Evolutionary conservation across 2,113 vertebrate genomes (phyloP).

Genomic region (Oryzias melastigma): DNA sequence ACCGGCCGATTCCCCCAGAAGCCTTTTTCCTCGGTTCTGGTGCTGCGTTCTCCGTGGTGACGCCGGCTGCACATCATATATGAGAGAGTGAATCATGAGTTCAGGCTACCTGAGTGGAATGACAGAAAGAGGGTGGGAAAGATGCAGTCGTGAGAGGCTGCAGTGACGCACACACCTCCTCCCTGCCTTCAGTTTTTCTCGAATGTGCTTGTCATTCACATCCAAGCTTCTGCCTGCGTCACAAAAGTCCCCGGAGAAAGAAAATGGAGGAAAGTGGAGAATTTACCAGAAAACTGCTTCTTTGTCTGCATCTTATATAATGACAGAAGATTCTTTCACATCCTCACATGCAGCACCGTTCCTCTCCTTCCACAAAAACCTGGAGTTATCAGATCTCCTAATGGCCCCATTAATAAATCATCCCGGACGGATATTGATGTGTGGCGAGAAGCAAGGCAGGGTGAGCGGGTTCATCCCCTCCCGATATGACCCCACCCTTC

Average conservation of each 20-base stretch:
- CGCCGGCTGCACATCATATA: constrained; percentile 9
- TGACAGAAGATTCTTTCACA: not conserved
- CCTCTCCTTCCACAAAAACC: constrained; percentile 8
- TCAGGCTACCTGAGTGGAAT: constrained; percentile 14
- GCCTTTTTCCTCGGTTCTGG: constrained; percentile 17
- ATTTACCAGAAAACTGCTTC: constrained; percentile 1
- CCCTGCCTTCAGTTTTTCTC: constrained; percentile 19
- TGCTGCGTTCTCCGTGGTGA: constrained; percentile 10
- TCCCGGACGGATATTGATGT: constrained; percentile 34
- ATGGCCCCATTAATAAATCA: constrained; percentile 65
- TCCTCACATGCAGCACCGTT: constrained; percentile 9
- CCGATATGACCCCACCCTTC: constrained; percentile 4
- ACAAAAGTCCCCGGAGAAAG: constrained; percentile 33
- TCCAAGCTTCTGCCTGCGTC: constrained; percentile 38
- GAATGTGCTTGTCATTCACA: constrained; percentile 52
- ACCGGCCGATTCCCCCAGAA: constrained; percentile 4
- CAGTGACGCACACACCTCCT: constrained; percentile 45
- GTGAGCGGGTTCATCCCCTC: constrained; percentile 41
- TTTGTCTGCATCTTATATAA: not conserved
- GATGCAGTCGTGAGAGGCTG: constrained; percentile 6
- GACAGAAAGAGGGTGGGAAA: not conserved
- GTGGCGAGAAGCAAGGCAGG: constrained; percentile 15
- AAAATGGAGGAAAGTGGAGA: constrained; percentile 1
- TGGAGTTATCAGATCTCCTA: constrained; percentile 44
- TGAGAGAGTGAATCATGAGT: constrained; percentile 35